Evolutionary conservation across 37 sponge, comb jelly and placozoan genomes (phyloP).

Genomic region (Geodia barretti): DNA sequence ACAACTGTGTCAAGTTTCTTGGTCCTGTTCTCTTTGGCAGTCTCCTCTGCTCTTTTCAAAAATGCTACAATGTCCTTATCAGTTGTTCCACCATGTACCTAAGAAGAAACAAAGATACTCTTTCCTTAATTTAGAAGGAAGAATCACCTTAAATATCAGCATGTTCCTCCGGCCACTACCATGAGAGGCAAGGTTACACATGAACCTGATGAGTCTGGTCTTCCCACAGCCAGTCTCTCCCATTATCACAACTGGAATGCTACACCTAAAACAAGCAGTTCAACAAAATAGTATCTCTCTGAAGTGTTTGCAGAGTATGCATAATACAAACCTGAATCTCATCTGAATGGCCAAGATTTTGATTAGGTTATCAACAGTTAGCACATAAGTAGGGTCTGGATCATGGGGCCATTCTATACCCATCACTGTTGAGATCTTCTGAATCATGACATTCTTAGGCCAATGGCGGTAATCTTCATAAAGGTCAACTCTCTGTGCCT

Average conservation of each 20-base stretch:
- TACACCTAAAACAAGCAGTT: slow-evolving; percentile 41
- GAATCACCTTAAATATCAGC: slow-evolving; percentile 65
- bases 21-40: slow-evolving; percentile 49
- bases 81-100: slow-evolving; percentile 91
- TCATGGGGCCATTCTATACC: slow-evolving; percentile 47
- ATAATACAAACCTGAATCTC: slow-evolving; percentile 74
- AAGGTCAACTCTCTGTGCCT: slow-evolving; percentile 27
- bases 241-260: slow-evolving; percentile 97
- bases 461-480: slow-evolving; percentile 46
- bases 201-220: slow-evolving; percentile 90
- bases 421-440: slow-evolving; percentile 65
- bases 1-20: slow-evolving; percentile 68
- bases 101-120: not conserved
- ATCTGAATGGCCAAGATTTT: slow-evolving; percentile 94
- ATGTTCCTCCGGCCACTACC: slow-evolving; percentile 57
- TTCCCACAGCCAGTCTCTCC: slow-evolving; percentile 99
- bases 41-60: slow-evolving; percentile 58
- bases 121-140: no score
- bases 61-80: slow-evolving; percentile 50
- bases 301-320: not conserved
- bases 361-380: slow-evolving; percentile 83
- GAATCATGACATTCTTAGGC: slow-evolving; percentile 35
- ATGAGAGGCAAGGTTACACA: slow-evolving; percentile 77
- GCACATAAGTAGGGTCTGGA: slow-evolving; percentile 83
- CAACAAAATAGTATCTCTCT: not conserved